Base-by-base conservation (phyloP, 1,140 invertebrate genomes). In the Helicoverpa armigera region DNA sequence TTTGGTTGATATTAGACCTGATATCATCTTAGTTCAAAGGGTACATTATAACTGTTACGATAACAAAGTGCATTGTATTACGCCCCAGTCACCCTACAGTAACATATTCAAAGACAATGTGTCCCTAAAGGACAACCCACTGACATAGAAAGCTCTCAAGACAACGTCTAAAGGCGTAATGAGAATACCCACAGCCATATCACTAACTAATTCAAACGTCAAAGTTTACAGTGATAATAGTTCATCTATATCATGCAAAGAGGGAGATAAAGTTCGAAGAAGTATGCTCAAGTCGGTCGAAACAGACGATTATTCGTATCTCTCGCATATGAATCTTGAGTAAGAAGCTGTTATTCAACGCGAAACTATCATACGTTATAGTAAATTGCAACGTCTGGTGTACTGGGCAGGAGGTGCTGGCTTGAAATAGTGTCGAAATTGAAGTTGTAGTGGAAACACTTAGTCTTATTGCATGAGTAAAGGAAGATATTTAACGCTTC, bases 331-430 rank as follows among this genome's bases (percentile, higher is more conserved):
- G 16, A 69, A 50, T 69, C 65, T 50, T 50, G 16, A 23, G 43
- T 50, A 23, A n/a, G 65, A 51, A 50, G 10, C 65, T 69, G 43
- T 50, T 50, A 69, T 23, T 69, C 43, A 69, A 48, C 16, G 43
- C 14, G 65, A 50, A 16, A 69, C 48, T 69, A 43, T 69, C 65
- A 69, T 69, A 67, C 63, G 31, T 67, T 67, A 65, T 43, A 48
- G 63, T 18, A 67, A 48, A 67, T 67, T 67, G 61, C 61, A 16
- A 14, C 43, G n/a, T 48, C 43, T 50, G 43, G n/a, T 65, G 14
- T 7, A 16, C n/a, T 67, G 16, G 35, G 18, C 9, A 48, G 11
- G 31, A 31, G 14, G 14, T 7, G 14, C 29, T 14, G 29, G 29
- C 9, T 31, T 2, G 13, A 31, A 12, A 10, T 63, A 31, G 13